These are phyloP conservation scores for Cynocephalus volans DNA, from an alignment of 2,113 vertebrate species.

Conservation along the genomic window DNA sequence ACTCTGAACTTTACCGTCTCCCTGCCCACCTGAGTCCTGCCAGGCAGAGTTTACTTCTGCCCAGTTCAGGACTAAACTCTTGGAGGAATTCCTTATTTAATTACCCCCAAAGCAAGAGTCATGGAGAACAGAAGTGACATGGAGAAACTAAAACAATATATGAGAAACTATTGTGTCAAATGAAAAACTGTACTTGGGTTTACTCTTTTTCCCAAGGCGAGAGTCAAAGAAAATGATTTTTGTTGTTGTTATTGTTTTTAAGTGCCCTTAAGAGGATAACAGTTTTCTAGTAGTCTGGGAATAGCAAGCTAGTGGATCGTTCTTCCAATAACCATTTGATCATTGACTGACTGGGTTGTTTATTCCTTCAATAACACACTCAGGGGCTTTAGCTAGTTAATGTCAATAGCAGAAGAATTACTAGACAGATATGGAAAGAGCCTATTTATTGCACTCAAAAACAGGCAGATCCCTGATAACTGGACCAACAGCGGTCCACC, in stretches of 20 bases:
- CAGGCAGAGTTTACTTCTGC: background rate
- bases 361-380: background rate
- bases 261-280: background rate
- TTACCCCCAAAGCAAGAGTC: background rate
- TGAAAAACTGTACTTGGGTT: background rate
- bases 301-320: background rate
- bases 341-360: background rate
- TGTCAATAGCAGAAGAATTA: background rate
- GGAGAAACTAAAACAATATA: background rate
- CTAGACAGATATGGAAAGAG: background rate
- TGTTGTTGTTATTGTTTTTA: background rate
- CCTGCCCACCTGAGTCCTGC: background rate
- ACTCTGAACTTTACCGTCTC: background rate
- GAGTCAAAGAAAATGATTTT: background rate
- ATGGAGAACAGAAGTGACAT: background rate
- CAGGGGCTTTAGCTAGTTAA: background rate
- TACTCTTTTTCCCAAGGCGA: slow-evolving; percentile 4
- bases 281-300: background rate
- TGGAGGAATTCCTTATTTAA: background rate
- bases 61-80: background rate
- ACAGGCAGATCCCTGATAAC: background rate
- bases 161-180: background rate
- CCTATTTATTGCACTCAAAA: background rate
- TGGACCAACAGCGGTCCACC: background rate
- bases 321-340: background rate